phyloP scores from a whole-genome alignment of 1,140 invertebrate genomes.

The Stegodyphus dumicola region DNA sequence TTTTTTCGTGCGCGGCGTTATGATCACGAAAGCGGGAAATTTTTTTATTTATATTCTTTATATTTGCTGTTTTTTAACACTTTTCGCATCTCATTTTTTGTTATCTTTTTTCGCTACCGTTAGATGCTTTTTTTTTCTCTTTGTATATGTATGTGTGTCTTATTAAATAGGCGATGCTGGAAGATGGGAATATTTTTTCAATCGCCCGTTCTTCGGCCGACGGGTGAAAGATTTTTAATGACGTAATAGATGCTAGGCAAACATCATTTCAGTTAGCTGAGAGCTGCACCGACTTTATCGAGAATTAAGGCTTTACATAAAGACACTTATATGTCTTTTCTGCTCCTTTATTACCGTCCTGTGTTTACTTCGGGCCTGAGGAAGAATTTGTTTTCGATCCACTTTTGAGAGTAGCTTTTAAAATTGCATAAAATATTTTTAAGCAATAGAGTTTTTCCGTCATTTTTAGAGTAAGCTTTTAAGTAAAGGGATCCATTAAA shows the following conservation, averaged over 20 bases:
- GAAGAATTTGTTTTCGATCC: no score
- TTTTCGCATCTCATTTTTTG: slow-evolving; percentile 37
- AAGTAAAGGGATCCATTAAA: no score
- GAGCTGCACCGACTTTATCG: no score
- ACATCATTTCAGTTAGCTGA: neutral
- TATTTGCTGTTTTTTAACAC: slow-evolving; percentile 51
- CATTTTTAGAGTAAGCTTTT: no score
- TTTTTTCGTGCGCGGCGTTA: neutral
- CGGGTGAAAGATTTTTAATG: neutral
- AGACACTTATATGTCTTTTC: no score
- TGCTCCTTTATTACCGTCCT: no score
- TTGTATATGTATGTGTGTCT: slow-evolving; percentile 6
- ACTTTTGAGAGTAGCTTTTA: no score
- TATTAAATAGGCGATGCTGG: slow-evolving; percentile 52
- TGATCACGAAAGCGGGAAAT: neutral
- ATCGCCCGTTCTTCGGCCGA: neutral
- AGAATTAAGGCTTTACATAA: no score
- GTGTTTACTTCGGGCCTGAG: no score
- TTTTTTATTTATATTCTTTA: slow-evolving; percentile 10
- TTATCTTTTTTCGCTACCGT: slow-evolving; percentile 44
- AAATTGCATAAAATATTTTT: no score
- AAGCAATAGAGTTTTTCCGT: no score
- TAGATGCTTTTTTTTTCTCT: slow-evolving; percentile 27
- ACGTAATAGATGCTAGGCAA: neutral
- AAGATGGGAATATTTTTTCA: slow-evolving; percentile 25